A percentile compares a stretch with the other conserved stretches of the same genome.
phyloP scores from a whole-genome alignment of 2,888 invertebrate genomes.

The Monoplex corrugatus region DNA sequence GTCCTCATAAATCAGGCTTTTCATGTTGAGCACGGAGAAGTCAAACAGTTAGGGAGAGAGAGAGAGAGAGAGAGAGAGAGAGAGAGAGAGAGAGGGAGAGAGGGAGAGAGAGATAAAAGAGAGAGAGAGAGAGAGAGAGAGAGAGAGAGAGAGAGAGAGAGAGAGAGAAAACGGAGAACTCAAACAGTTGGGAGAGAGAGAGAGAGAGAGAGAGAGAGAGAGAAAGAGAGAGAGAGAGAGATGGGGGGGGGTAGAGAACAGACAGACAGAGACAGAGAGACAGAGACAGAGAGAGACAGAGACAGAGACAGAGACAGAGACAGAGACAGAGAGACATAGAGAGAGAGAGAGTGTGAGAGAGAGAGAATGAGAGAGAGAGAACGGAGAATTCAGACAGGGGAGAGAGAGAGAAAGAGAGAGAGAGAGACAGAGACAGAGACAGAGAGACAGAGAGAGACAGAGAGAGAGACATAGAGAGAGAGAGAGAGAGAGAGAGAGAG shows the following conservation, averaged over 20 bases:
- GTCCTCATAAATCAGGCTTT: too few relatives aligned
- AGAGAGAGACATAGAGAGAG: not conserved
- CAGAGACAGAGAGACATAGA: not conserved
- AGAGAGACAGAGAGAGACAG: not conserved
- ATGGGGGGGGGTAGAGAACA: not conserved
- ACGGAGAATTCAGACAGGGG: too few relatives aligned
- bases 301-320: not conserved
- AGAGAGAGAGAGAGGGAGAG: not conserved
- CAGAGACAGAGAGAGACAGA: not conserved
- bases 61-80: not conserved
- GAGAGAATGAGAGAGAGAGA: not conserved
- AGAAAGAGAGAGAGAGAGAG: not conserved
- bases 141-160: too few relatives aligned
- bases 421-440: not conserved
- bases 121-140: too few relatives aligned
- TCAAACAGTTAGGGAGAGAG: not conserved
- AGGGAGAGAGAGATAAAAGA: too few relatives aligned
- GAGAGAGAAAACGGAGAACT: too few relatives aligned
- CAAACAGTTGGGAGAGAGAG: not conserved
- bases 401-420: not conserved
- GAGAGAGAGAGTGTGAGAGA: not conserved
- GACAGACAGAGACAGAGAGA: not conserved
- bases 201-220: not conserved
- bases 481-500: not conserved
- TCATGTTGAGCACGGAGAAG: not conserved